Base-by-base conservation (phyloP, 2,888 invertebrate species). In the Eristalis intricaria region DNA sequence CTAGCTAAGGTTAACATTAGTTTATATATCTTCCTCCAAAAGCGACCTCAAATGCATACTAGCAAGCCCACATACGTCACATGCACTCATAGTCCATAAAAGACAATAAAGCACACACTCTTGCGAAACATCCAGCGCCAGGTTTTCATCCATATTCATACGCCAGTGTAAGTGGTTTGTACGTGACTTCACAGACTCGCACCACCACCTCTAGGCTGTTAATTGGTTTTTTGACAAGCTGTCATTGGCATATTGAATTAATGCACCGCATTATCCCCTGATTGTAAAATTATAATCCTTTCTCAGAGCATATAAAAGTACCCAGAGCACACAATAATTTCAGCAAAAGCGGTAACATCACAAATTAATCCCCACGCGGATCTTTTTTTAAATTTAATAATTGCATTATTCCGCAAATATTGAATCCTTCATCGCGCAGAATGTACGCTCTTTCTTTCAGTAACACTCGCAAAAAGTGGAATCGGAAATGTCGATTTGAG, bases 181-280 rank as follows among this genome's bases (percentile, higher is more conserved):
- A 4, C 29, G 29, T 29, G 29, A 4, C 29, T 50, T n/a, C 60
- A 58, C 23, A 60, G 2, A 8, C 11, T 60, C 60, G 13, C 23
- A 60, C 26, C 15, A 2, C 4, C 22, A 58, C 4, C 58, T 13
- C 4, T n/a, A n/a, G 8, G 15, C 60, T 26, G n/a, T 65, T 80
- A 80, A 80, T 74, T 80, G 68, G 2, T 38, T 80, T 80, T 80
- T 80, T 38, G 73, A 74, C 71, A 38, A 56, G 73, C 71, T 79
- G 71, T 79, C 66, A 68, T 11, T 68, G 66, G 60, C 68, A 80
- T 73, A 68, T 80, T 80, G 80, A 73, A 68, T 80, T 66, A 79
- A 71, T 78, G 40, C 29, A 79, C 60, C 63, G 61, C 19, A 8
- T 19, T 19, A 50, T 43, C 35, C 43, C 38, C 26, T 61, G 23